Evolutionary conservation across 1,140 invertebrate species (phyloP).

Genomic region (Oppia nitens): DNA sequence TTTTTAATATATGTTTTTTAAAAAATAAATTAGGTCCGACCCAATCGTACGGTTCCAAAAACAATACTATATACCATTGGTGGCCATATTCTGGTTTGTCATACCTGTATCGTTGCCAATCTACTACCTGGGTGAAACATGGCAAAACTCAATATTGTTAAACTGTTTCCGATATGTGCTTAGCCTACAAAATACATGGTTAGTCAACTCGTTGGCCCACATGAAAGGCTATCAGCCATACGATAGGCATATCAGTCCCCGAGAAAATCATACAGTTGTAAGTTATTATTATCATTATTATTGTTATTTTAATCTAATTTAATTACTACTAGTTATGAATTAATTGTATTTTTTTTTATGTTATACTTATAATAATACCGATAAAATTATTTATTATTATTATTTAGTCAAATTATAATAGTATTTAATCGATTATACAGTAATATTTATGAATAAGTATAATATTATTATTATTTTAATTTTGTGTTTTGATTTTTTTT

Average conservation of each 20-base stretch:
- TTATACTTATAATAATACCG: too few relatives aligned
- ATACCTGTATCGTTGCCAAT: slow-evolving; percentile 64
- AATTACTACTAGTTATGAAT: too few relatives aligned
- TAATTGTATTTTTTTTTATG: too few relatives aligned
- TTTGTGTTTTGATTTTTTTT: too few relatives aligned
- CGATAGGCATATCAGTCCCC: slow-evolving; percentile 52
- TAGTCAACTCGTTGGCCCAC: slow-evolving; percentile 86
- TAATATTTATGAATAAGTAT: too few relatives aligned
- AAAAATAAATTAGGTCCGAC: slow-evolving; percentile 38
- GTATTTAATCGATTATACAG: too few relatives aligned
- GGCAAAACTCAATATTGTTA: slow-evolving; percentile 54
- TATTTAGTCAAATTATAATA: too few relatives aligned
- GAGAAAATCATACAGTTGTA: slow-evolving; percentile 30
- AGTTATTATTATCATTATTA: too few relatives aligned
- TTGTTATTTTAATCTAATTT: too few relatives aligned
- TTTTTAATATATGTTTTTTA: too few relatives aligned
- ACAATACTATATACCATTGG: slow-evolving; percentile 58
- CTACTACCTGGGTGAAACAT: slow-evolving; percentile 62
- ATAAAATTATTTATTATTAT: too few relatives aligned
- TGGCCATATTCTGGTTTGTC: slow-evolving; percentile 62
- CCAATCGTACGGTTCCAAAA: slow-evolving; percentile 68
- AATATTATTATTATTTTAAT: too few relatives aligned
- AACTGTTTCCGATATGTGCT: slow-evolving; percentile 65
- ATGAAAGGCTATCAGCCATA: slow-evolving; percentile 78
- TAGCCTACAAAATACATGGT: slow-evolving; percentile 80